Percentiles rank a stretch among this genome's conserved stretches.
Conservation (phyloP, 2,797 vertebrate genomes). For the Steatocranus sp. region DNA sequence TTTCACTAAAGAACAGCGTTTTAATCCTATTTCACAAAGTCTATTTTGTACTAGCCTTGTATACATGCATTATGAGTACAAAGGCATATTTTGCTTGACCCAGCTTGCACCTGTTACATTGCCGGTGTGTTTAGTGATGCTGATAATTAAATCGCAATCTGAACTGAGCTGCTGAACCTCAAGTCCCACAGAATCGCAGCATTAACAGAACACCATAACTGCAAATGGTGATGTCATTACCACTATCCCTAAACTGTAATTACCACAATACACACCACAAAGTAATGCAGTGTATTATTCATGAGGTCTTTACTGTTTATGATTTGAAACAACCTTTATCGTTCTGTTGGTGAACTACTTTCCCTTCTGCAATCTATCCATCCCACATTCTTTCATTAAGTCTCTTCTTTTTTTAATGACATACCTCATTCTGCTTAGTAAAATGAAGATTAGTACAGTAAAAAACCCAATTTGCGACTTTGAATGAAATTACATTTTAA, state of each 20-base stretch:
- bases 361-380: constrained; percentile 52
- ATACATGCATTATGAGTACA: not conserved
- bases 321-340: constrained; percentile 44
- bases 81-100: not conserved
- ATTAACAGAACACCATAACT: not conserved
- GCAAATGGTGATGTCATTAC: not conserved
- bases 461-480: constrained; percentile 74
- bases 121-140: not conserved
- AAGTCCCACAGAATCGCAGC: not conserved
- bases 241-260: not conserved
- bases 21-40: not conserved
- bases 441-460: constrained; percentile 77
- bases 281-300: constrained; percentile 2
- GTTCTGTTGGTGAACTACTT: constrained; percentile 8
- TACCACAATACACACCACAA: not conserved
- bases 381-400: constrained; percentile 70
- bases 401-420: constrained; percentile 63
- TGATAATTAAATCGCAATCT: not conserved
- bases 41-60: not conserved
- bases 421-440: constrained; percentile 68
- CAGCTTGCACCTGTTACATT: not conserved
- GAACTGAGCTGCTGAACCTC: not conserved
- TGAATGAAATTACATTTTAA: constrained; percentile 81
- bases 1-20: not conserved
- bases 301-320: constrained; percentile 22